Evolutionary conservation across 2,888 invertebrate genomes (phyloP), one percentile per base, ranked within the genome.

Genomic region (Gandaritis pyraliata): DNA sequence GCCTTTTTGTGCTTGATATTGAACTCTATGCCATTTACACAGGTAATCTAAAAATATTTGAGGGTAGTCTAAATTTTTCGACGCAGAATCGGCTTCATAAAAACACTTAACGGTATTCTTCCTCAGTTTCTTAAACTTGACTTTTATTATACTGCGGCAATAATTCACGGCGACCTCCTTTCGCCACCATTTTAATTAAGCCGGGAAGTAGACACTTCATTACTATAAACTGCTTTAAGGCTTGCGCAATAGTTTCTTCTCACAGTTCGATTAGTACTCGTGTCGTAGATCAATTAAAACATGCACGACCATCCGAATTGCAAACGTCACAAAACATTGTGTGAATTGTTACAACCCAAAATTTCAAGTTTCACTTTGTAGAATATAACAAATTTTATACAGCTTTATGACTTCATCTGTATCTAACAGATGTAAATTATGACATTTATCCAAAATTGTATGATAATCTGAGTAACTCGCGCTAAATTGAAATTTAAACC

Each of bases 151-250:
- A 43, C 13, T 48, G 43, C 11, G 48, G 61, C 58, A 58, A 66
- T 66, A 65, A 64, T 55, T 66, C 43, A 65, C 58, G 61, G 50
- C 67, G 78, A 75, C 74, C 73, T 74, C 73, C 73, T 76, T 78
- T 71, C 68, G 63, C 68, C 61, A 65, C 63, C 61, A 70, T 61
- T 69, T 78, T 76, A 78, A 78, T 80, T 77, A 76, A 75, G 61
- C 61, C 56, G 64, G 69, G 65, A 71, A 74, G 72, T 67, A 64
- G 66, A 60, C 65, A 62, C 68, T 72, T 73, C 70, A 67, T 61
- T 72, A 72, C 70, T 69, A 68, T 61, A 62, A 56, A 63, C 66
- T 59, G 61, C 64, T 65, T 49, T 65, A 62, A 65, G 57, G 57
- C 56, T 58, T 51, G 59, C 56, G 57, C 39, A 54, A 67, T 59